These are phyloP conservation scores for Deilephila elpenor DNA, from an alignment of 2,888 invertebrate species.

Conservation along the genomic window DNA sequence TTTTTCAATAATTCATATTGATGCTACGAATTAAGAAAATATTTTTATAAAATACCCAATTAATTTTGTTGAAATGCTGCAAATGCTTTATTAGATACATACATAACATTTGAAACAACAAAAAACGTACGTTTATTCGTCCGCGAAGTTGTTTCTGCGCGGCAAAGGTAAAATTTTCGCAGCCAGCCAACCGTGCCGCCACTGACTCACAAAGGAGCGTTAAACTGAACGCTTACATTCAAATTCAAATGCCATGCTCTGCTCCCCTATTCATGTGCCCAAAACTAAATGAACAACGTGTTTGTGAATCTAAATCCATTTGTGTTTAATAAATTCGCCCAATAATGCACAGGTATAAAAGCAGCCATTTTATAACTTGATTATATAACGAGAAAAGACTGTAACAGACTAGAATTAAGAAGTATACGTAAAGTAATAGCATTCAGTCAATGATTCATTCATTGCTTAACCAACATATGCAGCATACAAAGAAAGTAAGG, in stretches of 20 bases:
- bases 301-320: constrained; percentile 31
- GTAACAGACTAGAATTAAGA: too few relatives aligned
- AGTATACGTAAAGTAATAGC: too few relatives aligned
- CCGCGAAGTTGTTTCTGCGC: constrained; percentile 46
- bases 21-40: too few relatives aligned
- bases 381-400: too few relatives aligned
- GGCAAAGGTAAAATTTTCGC: constrained; percentile 74
- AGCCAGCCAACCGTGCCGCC: constrained; percentile 72
- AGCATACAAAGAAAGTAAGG: too few relatives aligned
- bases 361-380: too few relatives aligned
- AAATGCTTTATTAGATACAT: not conserved
- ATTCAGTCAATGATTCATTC: too few relatives aligned
- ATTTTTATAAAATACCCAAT: not conserved
- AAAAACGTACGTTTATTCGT: constrained; percentile 45
- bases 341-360: not conserved
- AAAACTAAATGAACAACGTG: constrained; percentile 50
- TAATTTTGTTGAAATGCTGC: not conserved
- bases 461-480: too few relatives aligned
- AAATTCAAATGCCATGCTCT: constrained; percentile 56
- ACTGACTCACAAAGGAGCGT: constrained; percentile 74
- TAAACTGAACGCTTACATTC: constrained; percentile 67
- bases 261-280: constrained; percentile 51
- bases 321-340: constrained; percentile 18
- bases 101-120: constrained; percentile 33
- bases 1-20: not conserved